Evolutionary conservation across 2,113 vertebrate genomes (phyloP), one percentile per base, ranked within the genome.

Genomic region (Lophura nycthemera): DNA sequence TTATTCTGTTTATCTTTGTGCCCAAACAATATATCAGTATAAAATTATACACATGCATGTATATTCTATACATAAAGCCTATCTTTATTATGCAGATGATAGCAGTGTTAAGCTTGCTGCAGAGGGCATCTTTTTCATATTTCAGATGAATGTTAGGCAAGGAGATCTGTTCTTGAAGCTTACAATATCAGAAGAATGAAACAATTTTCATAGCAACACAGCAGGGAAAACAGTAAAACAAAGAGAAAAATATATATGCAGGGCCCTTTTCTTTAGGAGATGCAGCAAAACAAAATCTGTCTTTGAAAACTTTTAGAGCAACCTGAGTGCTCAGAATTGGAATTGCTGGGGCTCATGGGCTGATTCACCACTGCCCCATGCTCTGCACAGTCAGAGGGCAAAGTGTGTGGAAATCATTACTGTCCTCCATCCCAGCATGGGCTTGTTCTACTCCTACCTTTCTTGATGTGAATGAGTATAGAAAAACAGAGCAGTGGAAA

Each of bases 71-170:
- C 78, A 84, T 94, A 40, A 45, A 59, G 57, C 16, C 87, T 93
- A 86, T 94, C 94, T 96, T 95, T 96, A 94, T 94, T 96, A 96
- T 94, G 96, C 95, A 96, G 96, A 96, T 94, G 86, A 88, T 71
- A 91, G 36, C 57, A 83, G 36, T 52, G 76, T 74, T 90, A 92
- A 88, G 71, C 82, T 75, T 65, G 82, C 85, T 95, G 76, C 61
- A 88, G 85, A 94, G 82, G 77, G 83, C 78, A 80, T 87, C 54
- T 81, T 66, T 85, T 93, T 93, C 66, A 81, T 88, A 86, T 91
- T 95, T 93, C 79, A 92, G 59, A 84, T 75, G 56, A 83, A 82
- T 29, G 11, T 36, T 42, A 48, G 70, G 83, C 90, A 91, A 87
- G 71, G 32, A 88, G 82, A 88, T 77, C 74, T 71, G 42, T 95